Evolutionary conservation across 1,140 invertebrate genomes (phyloP).

Genomic region (Kradibia gibbosae): DNA sequence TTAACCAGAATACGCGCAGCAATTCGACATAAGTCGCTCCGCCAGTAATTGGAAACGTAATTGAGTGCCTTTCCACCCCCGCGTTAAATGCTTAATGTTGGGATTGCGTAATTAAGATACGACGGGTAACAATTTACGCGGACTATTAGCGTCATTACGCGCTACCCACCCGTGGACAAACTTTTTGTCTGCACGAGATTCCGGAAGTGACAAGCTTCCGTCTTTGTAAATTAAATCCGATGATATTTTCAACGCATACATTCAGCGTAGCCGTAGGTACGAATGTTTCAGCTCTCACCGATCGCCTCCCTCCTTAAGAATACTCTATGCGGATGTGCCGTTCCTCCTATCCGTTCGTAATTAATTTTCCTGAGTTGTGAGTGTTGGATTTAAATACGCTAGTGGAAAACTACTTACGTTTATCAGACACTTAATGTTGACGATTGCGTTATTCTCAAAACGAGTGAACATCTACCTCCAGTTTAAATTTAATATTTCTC

Average conservation of each 20-base stretch:
- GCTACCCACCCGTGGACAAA: neutral
- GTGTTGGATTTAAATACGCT: constrained; percentile 29
- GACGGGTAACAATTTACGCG: constrained; percentile 51
- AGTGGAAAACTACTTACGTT: constrained; percentile 2
- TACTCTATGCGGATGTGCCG: too few relatives aligned
- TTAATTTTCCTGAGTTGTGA: constrained; percentile 30
- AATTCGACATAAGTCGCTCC: constrained; percentile 45
- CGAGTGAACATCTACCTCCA: neutral
- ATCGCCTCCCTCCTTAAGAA: too few relatives aligned
- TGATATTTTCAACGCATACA: neutral
- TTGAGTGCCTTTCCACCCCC: constrained; percentile 40
- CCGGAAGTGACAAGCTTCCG: constrained; percentile 14
- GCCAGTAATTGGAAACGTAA: constrained; percentile 53
- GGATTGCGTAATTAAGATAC: constrained; percentile 51
- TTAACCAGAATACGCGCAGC: constrained; percentile 37
- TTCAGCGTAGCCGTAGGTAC: neutral
- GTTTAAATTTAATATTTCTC: neutral
- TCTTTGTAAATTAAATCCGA: neutral
- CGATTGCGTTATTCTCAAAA: constrained; percentile 29
- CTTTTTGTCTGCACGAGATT: neutral
- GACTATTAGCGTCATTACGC: constrained; percentile 46
- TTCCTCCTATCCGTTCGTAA: constrained; percentile 7
- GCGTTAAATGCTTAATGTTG: constrained; percentile 29
- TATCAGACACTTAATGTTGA: too few relatives aligned
- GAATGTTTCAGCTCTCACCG: neutral